Evolutionary conservation across 2,888 invertebrate genomes (phyloP), one percentile per base, ranked within the genome.

Genomic region (Stratiomys singularior): DNA sequence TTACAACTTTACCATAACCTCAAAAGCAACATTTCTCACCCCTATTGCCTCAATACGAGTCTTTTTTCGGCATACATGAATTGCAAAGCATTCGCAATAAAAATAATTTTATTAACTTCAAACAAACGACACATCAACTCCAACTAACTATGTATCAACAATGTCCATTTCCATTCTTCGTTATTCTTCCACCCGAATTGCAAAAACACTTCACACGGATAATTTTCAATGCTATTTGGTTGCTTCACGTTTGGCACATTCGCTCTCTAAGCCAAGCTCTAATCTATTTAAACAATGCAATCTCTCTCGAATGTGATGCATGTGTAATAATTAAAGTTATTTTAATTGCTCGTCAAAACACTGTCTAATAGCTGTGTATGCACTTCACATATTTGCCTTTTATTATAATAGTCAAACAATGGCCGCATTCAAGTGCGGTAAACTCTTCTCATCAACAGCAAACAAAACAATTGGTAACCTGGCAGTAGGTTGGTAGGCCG

Each of bases 321-420:
- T 66, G 66, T 66, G 66, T 37, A 66, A 37, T 66, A 66, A 66
- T 66, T 66, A 66, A 66, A 66, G 66, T 66, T 66, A 30, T 66
- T 63, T 66, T 66, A 66, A 66, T 66, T 66, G 27, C 66, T 66
- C 37, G 66, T 66, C 66, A 66, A 66, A 66, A 30, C 66, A 66
- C 66, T 18, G 15, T 30, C 66, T n/a, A 37, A 37, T 30, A 30
- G 30, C 15, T 21, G 28, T 27, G 30, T 11, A 66, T 28, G 28
- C 27, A 30, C 37, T 64, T 37, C 37, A n/a, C n/a, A 13, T 37
- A 37, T 66, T 66, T 66, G 66, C 66, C 15, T 37, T 37, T 37
- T n/a, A 37, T 30, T 37, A 18, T 66, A 66, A 27, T 66, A 37
- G 66, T n/a, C 11, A 37, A 66, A 66, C 66, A 66, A 66, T 66